Conservation (phyloP, 1,140 invertebrate genomes). For the Drosophila murphyi region DNA sequence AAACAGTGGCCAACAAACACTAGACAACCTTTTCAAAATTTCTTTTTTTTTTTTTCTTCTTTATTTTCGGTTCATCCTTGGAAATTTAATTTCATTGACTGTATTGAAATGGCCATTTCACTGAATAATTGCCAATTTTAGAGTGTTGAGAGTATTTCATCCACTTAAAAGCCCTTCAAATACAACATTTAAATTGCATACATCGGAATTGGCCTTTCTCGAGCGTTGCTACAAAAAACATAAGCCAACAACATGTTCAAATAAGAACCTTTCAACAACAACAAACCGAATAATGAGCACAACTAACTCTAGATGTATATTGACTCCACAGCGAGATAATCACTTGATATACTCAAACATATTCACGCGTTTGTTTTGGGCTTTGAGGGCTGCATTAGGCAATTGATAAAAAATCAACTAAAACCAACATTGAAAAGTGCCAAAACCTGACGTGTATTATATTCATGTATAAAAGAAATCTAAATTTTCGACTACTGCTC, state of each 20-base stretch:
- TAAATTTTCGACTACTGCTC: no score
- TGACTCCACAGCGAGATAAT: no score
- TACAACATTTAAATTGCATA: constrained; percentile 18
- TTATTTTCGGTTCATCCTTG: neutral
- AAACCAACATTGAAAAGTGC: no score
- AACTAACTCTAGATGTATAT: neutral
- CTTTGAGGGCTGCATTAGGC: no score
- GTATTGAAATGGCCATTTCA: constrained; percentile 15
- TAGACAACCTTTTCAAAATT: neutral
- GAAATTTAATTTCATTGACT: constrained; percentile 38
- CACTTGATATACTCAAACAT: no score
- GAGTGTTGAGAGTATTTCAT: constrained; percentile 41
- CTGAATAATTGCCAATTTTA: constrained; percentile 62
- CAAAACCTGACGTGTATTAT: no score
- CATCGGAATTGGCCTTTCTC: constrained; percentile 2
- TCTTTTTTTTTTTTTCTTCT: neutral
- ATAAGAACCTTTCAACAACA: neutral
- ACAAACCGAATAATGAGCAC: neutral
- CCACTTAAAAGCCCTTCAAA: constrained; percentile 13
- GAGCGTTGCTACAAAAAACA: constrained; percentile 5
- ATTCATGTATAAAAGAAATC: no score
- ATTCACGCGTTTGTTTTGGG: no score
- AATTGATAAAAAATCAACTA: no score
- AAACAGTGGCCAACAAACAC: neutral
- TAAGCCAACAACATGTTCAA: constrained; percentile 2